A percentile compares a stretch with the other conserved stretches of the same genome.
Evolutionary conservation across 2,113 vertebrate genomes (phyloP).

Genomic region (Nothoprocta perdicaria): DNA sequence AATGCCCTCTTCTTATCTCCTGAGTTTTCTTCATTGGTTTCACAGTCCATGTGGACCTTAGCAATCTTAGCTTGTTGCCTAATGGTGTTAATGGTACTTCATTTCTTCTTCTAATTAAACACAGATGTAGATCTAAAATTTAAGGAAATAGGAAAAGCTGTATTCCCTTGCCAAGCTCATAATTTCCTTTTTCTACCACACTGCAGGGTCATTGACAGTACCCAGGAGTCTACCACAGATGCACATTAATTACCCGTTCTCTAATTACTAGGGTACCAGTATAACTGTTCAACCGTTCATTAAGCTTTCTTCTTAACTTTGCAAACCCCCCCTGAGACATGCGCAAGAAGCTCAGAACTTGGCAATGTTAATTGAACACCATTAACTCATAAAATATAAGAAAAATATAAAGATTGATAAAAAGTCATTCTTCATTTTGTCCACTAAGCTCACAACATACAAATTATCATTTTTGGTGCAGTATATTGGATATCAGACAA

Average conservation of each 20-base stretch:
- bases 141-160: constrained; percentile 75
- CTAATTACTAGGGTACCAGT: constrained; percentile 78
- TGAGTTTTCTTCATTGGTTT: constrained; percentile 55
- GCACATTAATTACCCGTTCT: constrained; percentile 81
- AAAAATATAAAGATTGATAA: constrained; percentile 75
- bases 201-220: constrained; percentile 73
- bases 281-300: constrained; percentile 77
- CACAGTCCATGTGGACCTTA: constrained; percentile 56
- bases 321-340: constrained; percentile 67
- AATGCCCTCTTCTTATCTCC: constrained; percentile 24
- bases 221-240: constrained; percentile 76
- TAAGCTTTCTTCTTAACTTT: constrained; percentile 77
- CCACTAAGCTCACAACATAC: constrained; percentile 3
- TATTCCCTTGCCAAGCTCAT: constrained; percentile 72
- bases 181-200: constrained; percentile 70
- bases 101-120: constrained; percentile 81
- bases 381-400: constrained; percentile 78
- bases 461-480: constrained; percentile 46
- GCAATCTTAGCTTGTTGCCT: constrained; percentile 63
- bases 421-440: constrained; percentile 65
- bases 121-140: constrained; percentile 78
- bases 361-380: constrained; percentile 78
- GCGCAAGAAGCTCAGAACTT: constrained; percentile 60
- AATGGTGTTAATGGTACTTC: constrained; percentile 75
- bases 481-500: constrained; percentile 48